phyloP scores from a whole-genome alignment of 1,140 invertebrate species.

The Papilio machaon region DNA sequence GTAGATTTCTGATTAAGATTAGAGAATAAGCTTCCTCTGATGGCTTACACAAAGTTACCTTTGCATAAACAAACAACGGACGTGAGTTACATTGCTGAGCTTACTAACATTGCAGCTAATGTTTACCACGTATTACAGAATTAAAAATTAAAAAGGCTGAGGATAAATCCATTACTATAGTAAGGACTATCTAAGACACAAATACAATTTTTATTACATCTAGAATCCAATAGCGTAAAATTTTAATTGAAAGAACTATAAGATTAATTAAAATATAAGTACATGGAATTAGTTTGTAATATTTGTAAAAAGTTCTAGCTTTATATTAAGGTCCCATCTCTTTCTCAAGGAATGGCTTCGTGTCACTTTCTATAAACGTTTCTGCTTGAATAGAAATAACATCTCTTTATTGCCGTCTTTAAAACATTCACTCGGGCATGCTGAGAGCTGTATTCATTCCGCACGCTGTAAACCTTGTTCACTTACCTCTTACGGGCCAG shows the following conservation, averaged over 20 bases:
- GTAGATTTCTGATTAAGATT: conserved; percentile 50
- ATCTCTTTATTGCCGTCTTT: conserved; percentile 16
- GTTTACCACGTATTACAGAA: background rate
- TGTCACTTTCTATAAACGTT: conserved; percentile 7
- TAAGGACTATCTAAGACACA: no score
- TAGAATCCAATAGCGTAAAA: no score
- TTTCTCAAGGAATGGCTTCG: background rate
- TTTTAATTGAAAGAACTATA: no score
- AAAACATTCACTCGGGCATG: conserved; percentile 23
- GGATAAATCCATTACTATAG: no score
- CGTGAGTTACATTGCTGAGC: conserved; percentile 14
- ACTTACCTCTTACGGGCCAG: conserved; percentile 41
- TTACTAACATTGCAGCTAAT: background rate
- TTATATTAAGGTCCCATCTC: background rate
- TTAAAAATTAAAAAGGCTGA: background rate
- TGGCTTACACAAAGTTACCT: conserved; percentile 25
- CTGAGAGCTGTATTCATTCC: conserved; percentile 29
- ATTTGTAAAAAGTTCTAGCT: no score
- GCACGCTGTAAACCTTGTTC: conserved; percentile 30
- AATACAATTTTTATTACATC: no score
- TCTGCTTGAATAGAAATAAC: conserved; percentile 2
- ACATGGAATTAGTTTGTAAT: no score
- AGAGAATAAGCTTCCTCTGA: conserved; percentile 43
- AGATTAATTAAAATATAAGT: no score
- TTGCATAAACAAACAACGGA: conserved; percentile 36